These are phyloP conservation scores for Luffia ferchaultella DNA, from an alignment of 2,888 invertebrate genomes.

Conservation along the genomic window DNA sequence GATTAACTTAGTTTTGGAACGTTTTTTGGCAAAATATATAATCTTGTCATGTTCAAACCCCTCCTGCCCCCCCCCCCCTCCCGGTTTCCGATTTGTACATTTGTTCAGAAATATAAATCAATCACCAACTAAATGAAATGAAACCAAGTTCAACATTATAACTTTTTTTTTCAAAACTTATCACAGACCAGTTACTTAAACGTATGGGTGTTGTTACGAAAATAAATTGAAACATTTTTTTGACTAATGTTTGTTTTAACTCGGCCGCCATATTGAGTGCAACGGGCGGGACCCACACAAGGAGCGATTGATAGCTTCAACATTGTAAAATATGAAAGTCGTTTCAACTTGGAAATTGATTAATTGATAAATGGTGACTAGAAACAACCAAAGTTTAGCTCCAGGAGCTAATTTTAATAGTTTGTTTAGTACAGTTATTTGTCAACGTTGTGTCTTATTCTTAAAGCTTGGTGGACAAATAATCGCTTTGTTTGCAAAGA, in stretches of 20 bases:
- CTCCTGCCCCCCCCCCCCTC: no score
- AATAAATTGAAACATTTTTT: constrained; percentile 54
- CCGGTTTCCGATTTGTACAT: no score
- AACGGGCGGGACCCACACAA: constrained; percentile 57
- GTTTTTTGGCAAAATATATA: no score
- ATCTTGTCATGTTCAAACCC: no score
- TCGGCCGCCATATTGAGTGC: constrained; percentile 32
- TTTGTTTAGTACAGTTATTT: not conserved
- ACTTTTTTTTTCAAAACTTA: no score
- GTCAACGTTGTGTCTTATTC: not conserved
- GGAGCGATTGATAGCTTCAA: constrained; percentile 47
- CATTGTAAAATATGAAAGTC: constrained; percentile 45
- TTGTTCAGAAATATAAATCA: no score
- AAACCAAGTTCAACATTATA: no score
- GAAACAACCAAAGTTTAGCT: constrained; percentile 26
- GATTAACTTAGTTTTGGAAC: no score
- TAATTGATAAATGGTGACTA: constrained; percentile 49
- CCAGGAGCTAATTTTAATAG: constrained; percentile 15
- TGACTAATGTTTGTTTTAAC: constrained; percentile 60
- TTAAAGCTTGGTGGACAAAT: not conserved
- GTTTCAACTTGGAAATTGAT: constrained; percentile 56
- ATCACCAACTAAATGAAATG: no score
- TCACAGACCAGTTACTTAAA: no score
- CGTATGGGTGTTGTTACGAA: constrained; percentile 47
- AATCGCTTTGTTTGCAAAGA: no score